Percentiles rank a stretch among this genome's conserved stretches.
Evolutionary conservation across 2,888 invertebrate species (phyloP).

Genomic region (Trimorus sp.): DNA sequence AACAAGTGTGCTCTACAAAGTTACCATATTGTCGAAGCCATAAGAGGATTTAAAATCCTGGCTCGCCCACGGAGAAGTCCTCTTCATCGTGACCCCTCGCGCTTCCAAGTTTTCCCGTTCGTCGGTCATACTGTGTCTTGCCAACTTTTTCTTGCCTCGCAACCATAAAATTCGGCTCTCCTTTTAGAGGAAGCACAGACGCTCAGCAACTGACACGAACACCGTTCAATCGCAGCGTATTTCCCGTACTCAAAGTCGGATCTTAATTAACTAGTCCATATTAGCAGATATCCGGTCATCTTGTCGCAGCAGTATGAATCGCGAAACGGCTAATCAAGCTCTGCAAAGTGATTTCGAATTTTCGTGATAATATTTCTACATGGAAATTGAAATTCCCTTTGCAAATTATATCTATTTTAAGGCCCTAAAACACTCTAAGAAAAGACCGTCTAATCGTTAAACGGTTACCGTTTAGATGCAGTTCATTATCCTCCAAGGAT

Average conservation of each 20-base stretch:
- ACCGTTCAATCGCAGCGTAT: conserved; percentile 24
- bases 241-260: conserved; percentile 34
- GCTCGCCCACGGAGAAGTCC: conserved; percentile 85
- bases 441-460: too few species aligned
- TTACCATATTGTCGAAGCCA: conserved; percentile 75
- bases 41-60: conserved; percentile 77
- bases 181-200: conserved; percentile 23
- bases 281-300: conserved; percentile 43
- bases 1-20: background rate
- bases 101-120: conserved; percentile 69
- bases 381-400: too few species aligned
- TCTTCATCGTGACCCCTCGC: conserved; percentile 82
- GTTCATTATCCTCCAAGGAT: too few species aligned
- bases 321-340: conserved; percentile 24
- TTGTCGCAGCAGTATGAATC: conserved; percentile 17
- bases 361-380: background rate
- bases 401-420: too few species aligned
- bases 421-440: too few species aligned
- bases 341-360: conserved; percentile 21
- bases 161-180: conserved; percentile 24
- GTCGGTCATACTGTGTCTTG: conserved; percentile 65
- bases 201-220: conserved; percentile 7
- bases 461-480: too few species aligned
- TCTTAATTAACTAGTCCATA: conserved; percentile 42
- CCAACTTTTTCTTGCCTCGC: conserved; percentile 17